Base-by-base conservation (phyloP, 1,140 invertebrate genomes). In the Drosophila quadrilineata region DNA sequence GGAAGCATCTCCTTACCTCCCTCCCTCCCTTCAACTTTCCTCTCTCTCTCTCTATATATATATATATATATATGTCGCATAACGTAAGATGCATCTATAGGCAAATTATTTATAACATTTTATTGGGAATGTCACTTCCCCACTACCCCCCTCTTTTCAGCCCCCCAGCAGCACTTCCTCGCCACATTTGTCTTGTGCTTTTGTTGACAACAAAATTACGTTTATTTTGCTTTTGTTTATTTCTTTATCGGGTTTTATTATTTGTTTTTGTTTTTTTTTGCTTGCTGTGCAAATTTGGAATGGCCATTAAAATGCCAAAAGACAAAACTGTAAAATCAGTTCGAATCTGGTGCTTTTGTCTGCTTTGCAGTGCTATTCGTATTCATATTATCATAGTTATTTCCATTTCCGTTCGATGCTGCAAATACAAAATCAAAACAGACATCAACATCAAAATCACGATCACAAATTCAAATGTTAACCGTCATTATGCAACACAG, bases 161-260 rank as follows among this genome's bases (percentile, higher is more conserved):
- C n/a, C n/a, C n/a, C n/a, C n/a, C n/a, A n/a, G n/a, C n/a, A n/a
- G n/a, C n/a, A n/a, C n/a, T n/a, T n/a, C n/a, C 9, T 6, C 1
- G 0, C 2, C 17, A 3, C 12, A 1, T 9, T 9, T 19, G 1
- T 21, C 17, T 10, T 21, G n/a, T 28, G 9, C 19, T 52, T 50
- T 50, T 53, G 58, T 53, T 53, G 58, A 62, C 59, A 63, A 24
- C 52, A 33, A 64, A 64, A 64, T n/a, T n/a, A n/a, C n/a, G n/a
- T n/a, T n/a, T n/a, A n/a, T n/a, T n/a, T n/a, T n/a, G n/a, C n/a
- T n/a, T n/a, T n/a, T n/a, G n/a, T n/a, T n/a, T n/a, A n/a, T n/a
- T n/a, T n/a, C n/a, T n/a, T n/a, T n/a, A n/a, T n/a, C n/a, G n/a
- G n/a, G n/a, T n/a, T n/a, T n/a, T n/a, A n/a, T n/a, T n/a, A n/a